Conservation (phyloP, 2,888 invertebrate genomes). For the Melanotus villosus region DNA sequence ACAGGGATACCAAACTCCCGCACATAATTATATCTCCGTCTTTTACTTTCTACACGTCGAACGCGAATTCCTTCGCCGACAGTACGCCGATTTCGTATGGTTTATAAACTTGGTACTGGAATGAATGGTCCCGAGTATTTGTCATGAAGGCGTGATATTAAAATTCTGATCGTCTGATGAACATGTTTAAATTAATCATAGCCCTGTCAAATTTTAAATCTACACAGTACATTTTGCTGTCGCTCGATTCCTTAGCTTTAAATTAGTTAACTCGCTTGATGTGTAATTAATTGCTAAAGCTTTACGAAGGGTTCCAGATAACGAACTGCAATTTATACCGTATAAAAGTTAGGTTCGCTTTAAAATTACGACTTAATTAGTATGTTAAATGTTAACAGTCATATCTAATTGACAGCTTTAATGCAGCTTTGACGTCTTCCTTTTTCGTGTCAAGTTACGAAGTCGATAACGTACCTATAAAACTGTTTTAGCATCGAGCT, state of each 20-base stretch:
- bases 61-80: slow-evolving; percentile 27
- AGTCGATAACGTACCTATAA: no score
- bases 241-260: slow-evolving; percentile 21
- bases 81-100: slow-evolving; percentile 29
- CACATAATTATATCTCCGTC: slow-evolving; percentile 44
- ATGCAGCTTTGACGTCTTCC: no score
- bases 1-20: slow-evolving; percentile 40
- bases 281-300: slow-evolving; percentile 2
- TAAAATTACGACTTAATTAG: background rate
- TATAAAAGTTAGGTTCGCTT: background rate
- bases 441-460: no score
- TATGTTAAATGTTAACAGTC: no score
- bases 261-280: slow-evolving; percentile 14
- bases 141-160: slow-evolving; percentile 61
- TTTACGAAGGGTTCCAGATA: background rate
- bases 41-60: slow-evolving; percentile 19
- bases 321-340: background rate
- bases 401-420: no score
- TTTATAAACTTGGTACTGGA: slow-evolving; percentile 46
- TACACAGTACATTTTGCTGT: slow-evolving; percentile 34
- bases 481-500: no score
- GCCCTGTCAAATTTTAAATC: slow-evolving; percentile 54
- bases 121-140: slow-evolving; percentile 57
- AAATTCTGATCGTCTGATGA: slow-evolving; percentile 58
- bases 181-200: slow-evolving; percentile 57